These are phyloP conservation scores for Aphodius granarius DNA, from an alignment of 2,888 invertebrate species.

Conservation along the genomic window DNA sequence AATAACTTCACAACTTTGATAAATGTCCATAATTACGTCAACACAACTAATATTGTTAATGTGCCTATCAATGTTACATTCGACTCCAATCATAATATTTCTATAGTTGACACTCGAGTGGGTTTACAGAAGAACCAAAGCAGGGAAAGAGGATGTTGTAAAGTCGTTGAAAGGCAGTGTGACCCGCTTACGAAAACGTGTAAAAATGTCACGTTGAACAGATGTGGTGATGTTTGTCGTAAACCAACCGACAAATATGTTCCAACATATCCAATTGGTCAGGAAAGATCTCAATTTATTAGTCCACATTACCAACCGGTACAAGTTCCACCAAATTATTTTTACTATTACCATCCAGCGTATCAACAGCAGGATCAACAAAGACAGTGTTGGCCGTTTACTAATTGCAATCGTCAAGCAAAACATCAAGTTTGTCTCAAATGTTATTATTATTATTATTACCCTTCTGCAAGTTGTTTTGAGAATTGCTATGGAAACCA, in stretches of 20 bases:
- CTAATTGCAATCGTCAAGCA: neutral
- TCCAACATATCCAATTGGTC: no score
- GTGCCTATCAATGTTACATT: conserved; percentile 50
- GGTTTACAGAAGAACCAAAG: neutral
- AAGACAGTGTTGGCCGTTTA: neutral
- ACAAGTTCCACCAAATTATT: neutral
- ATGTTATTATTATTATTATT: neutral
- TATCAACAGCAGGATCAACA: neutral
- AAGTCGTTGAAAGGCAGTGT: neutral
- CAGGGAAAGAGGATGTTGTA: neutral
- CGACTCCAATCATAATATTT: conserved; percentile 48
- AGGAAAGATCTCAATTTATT: no score
- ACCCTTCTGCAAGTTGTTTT: neutral
- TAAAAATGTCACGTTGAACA: neutral
- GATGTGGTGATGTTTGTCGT: neutral
- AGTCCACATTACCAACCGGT: neutral
- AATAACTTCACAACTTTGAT: conserved; percentile 21
- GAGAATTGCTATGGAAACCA: neutral
- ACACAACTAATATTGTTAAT: conserved; percentile 39
- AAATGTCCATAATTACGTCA: conserved; percentile 21
- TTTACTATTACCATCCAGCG: neutral
- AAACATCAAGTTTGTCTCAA: neutral
- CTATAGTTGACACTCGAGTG: conserved; percentile 34
- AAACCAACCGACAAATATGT: neutral
- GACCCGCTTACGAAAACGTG: neutral